These are phyloP conservation scores for Lasioglossum lativentre DNA, from an alignment of 2,888 invertebrate genomes.

Conservation along the genomic window DNA sequence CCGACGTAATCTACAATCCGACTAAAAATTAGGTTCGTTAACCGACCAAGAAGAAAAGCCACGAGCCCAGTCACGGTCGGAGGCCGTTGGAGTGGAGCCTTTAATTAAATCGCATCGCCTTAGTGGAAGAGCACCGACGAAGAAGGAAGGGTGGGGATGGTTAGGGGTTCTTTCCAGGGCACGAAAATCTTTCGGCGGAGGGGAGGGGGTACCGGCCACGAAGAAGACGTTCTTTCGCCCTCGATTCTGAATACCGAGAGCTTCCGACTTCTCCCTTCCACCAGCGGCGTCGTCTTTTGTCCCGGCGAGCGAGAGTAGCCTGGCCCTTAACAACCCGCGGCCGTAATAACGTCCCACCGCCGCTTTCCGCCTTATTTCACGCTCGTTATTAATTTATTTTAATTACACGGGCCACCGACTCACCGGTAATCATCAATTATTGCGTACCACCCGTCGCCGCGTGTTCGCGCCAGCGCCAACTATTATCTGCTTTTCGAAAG, in stretches of 20 bases:
- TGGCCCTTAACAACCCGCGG: constrained; percentile 48
- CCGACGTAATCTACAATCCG: constrained; percentile 70
- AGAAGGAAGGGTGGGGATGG: neutral
- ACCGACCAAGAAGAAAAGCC: constrained; percentile 64
- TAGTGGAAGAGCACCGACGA: constrained; percentile 29
- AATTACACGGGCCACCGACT: constrained; percentile 74
- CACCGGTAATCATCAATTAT: constrained; percentile 80
- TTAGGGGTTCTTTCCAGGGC: constrained; percentile 24
- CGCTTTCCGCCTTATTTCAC: constrained; percentile 68
- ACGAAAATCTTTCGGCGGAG: constrained; percentile 47
- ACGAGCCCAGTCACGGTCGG: constrained; percentile 26
- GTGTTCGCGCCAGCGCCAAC: constrained; percentile 23
- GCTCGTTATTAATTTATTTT: constrained; percentile 81
- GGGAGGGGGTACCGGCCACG: neutral
- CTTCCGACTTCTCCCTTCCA: constrained; percentile 29
- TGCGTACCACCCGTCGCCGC: constrained; percentile 67
- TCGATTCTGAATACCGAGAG: constrained; percentile 29
- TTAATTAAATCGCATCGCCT: constrained; percentile 73
- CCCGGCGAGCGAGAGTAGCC: constrained; percentile 20
- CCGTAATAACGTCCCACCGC: constrained; percentile 41
- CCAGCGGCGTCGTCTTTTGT: constrained; percentile 31
- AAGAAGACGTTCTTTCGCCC: neutral
- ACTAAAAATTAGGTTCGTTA: constrained; percentile 74
- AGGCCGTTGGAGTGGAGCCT: constrained; percentile 20
- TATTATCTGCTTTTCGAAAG: neutral